Evolutionary conservation across 2,113 vertebrate species (phyloP), one percentile per base, ranked within the genome.

Genomic region (Syrrhaptes paradoxus): DNA sequence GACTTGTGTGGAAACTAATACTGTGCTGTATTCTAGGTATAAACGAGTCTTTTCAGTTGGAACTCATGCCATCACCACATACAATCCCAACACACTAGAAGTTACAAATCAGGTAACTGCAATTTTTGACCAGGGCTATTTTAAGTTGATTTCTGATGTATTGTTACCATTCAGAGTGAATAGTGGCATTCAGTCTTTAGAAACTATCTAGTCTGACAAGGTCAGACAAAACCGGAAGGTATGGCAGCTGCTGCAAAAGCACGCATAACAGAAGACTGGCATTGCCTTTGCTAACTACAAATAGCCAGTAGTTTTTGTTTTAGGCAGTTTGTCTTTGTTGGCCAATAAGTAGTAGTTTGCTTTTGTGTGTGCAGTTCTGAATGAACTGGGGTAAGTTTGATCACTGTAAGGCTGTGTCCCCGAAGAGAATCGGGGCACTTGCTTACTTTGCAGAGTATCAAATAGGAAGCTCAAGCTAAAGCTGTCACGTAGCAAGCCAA

Each of bases 31-130:
- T 71, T 96, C 28, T 94, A 99, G 99, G 97, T 99, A 99, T 96
- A 99, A 99, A 84, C 97, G 99, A 93, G 99, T 99, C 78, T 99
- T 99, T 98, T 99, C 99, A 29, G 98, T 99, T 95, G 99, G 99
- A 96, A 99, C 98, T 41, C 99, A 99, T 96, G 99, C 99, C 90
- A 98, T 99, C 93, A 99, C 99, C 96, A 99, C 99, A 3, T 99
- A 99, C 94, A 99, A 99, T 97, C 99, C 99, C 20, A 98, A 99
- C 88, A 99, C 99, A 0, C 97, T 99, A 97, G 99, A 99, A 99
- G 98, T 99, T 97, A 99, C 99, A 85, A 99, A 99, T 98, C 99
- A 99, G 99, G 99, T 99, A 98, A 98, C 94, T 80, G 4, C 29
- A 1, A 13, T 21, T 55, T 88, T 52, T 81, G 29, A 83, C 38